A percentile compares a stretch with the other conserved stretches of the same genome.
Evolutionary conservation across 2,113 vertebrate species (phyloP).

Genomic region (Meles meles): DNA sequence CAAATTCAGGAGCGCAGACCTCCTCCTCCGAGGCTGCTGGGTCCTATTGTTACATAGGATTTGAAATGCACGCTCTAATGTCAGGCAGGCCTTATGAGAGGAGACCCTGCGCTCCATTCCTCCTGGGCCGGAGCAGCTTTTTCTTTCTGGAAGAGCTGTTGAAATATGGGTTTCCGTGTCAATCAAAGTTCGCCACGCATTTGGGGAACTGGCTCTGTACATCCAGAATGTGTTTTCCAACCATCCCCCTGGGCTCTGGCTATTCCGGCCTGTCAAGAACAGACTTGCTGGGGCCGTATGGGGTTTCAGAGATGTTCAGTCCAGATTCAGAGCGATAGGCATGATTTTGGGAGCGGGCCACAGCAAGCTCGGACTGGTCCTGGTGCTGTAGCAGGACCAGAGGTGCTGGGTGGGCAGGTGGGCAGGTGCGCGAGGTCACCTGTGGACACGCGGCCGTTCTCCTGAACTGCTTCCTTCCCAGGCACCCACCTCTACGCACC

Average conservation of each 20-base stretch:
- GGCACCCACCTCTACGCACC: neutral
- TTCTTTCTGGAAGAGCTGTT: neutral
- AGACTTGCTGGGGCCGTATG: neutral
- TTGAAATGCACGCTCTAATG: constrained; percentile 31
- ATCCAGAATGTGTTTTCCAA: constrained; percentile 28
- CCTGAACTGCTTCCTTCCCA: neutral
- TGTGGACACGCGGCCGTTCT: neutral
- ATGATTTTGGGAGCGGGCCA: neutral
- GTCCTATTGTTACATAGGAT: constrained; percentile 17
- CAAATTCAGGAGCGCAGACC: neutral
- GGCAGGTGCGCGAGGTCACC: neutral
- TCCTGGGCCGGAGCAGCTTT: neutral
- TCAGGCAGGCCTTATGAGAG: neutral
- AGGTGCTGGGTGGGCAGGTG: neutral
- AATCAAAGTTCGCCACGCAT: constrained; percentile 37
- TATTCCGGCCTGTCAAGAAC: constrained; percentile 45
- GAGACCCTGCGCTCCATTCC: neutral
- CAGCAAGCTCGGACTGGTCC: neutral
- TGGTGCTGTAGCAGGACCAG: neutral
- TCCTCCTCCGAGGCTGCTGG: neutral
- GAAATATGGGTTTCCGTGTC: constrained; percentile 27
- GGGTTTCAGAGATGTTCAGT: neutral
- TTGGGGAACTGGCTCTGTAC: neutral
- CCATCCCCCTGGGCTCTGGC: neutral
- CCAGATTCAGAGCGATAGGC: neutral